Base-by-base conservation (phyloP, 2,797 vertebrate genomes). In the Podargus strigoides region DNA sequence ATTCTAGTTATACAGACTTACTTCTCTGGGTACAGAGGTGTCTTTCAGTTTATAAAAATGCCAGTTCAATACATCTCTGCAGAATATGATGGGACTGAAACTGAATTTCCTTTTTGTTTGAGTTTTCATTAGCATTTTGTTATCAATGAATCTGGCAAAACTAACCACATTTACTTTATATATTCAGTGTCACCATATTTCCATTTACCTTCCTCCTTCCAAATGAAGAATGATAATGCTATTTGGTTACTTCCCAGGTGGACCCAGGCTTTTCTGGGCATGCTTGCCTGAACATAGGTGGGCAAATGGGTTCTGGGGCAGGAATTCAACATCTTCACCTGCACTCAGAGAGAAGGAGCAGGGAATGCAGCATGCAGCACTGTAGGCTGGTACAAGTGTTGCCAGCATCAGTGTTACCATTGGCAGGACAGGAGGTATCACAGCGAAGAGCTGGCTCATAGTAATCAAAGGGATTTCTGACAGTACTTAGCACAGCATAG, bases 11-110 rank as follows among this genome's bases (percentile, higher is more conserved):
- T 14, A 58, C 5, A 63, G 26, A 36, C 15, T 58, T 50, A 27
- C 39, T 74, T 58, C 50, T 34, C 76, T 47, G 28, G n/a, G 74
- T 56, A n/a, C 36, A 53, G 47, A 73, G 39, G 37, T 47, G 42
- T 12, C 42, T 73, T 64, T 73, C 75, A 22, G 14, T 80, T 59
- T 55, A 67, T 90, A 77, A 89, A 89, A 89, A 73, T 4, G 27
- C 55, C 83, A 66, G 44, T 59, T 93, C 84, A 88, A n/a, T 67
- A 11, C 8, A 67, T 59, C 41, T 77, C 69, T 92, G 80, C 53
- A 44, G 52, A 81, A 52, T 56, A 10, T 56, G 60, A 84, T 56
- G 58, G 69, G 56, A 50, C 44, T 90, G 62, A 60, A 90, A 93
- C 63, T 90, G 60, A 80, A 49, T 94, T 70, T 81, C 28, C 41